Evolutionary conservation across 2,888 invertebrate genomes (phyloP), one percentile per base, ranked within the genome.

Genomic region (Eulithis testata): DNA sequence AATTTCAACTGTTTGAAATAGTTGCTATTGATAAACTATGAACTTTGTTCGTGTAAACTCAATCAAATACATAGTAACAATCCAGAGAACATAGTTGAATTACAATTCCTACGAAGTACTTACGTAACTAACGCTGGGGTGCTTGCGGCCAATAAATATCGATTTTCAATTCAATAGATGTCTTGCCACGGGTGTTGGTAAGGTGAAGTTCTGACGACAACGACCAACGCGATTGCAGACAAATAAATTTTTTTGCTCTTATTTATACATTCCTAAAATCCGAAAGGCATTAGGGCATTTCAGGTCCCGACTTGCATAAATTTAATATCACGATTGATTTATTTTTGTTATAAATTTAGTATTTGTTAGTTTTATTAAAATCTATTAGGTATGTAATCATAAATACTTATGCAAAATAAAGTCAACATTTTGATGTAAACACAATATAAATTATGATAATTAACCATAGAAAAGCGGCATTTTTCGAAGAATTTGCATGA

Each of bases 101-200:
- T 53, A 49, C 60, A 63, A 21, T 56, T 63, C 37, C 57, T 54
- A 60, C 36, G 57, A 58, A 60, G 53, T 57, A 60, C 60, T 52
- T 63, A 58, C 63, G 59, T 63, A 74, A 69, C 72, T 71, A 70
- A 71, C 69, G 72, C 54, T 50, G 63, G 65, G 76, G 74, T 78
- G 73, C 76, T 79, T 74, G 76, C 71, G 77, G 77, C 78, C 78
- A 78, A 80, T 84, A 84, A 81, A 83, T 82, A 79, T 82, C 78
- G 74, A 73, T 76, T 76, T 72, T 76, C 77, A 77, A 76, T 81
- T 80, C 75, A 81, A 84, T 80, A 76, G 76, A 79, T 78, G 78
- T 80, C 77, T 80, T 77, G 81, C 75, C 75, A 78, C 78, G 76
- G 75, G 73, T 73, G 77, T 75, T 75, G 72, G 77, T 57, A 67